A percentile compares a stretch with the other conserved stretches of the same genome.
These are phyloP conservation scores for Argopecten irradians DNA, from an alignment of 1,140 invertebrate genomes.

Conservation along the genomic window DNA sequence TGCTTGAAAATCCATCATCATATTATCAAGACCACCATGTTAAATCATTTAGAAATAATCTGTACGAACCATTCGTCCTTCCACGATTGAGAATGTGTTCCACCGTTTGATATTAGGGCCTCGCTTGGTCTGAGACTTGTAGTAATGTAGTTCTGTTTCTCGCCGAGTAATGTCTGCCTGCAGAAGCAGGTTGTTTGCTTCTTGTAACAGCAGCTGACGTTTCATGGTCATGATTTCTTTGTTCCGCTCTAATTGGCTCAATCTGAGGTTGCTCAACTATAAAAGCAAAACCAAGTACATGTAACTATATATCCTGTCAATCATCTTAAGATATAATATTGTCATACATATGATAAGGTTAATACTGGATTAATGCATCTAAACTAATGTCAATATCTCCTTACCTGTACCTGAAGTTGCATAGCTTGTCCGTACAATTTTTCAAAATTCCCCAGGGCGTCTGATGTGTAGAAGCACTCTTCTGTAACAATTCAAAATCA, in stretches of 20 bases:
- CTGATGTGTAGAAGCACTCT: conserved; percentile 66
- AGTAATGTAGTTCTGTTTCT: conserved; percentile 71
- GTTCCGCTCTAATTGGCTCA: conserved; percentile 73
- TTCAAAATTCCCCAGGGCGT: conserved; percentile 71
- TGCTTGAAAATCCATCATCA: too few relatives aligned
- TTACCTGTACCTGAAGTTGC: conserved; percentile 72
- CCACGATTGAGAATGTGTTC: conserved; percentile 70
- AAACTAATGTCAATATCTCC: not conserved
- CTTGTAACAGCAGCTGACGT: conserved; percentile 72
- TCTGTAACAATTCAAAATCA: conserved; percentile 57
- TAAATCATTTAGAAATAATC: not conserved
- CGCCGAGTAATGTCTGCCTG: conserved; percentile 72
- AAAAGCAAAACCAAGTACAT: not conserved
- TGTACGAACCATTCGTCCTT: conserved; percentile 50
- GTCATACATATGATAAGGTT: not conserved
- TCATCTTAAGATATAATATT: too few relatives aligned
- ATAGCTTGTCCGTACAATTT: conserved; percentile 72
- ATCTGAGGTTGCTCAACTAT: conserved; percentile 71
- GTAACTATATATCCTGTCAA: not conserved
- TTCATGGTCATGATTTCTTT: conserved; percentile 74
- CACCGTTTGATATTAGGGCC: conserved; percentile 63
- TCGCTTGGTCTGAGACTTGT: conserved; percentile 62
- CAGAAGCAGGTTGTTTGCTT: conserved; percentile 74
- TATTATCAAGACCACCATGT: too few relatives aligned
- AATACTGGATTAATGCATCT: not conserved